Evolutionary conservation across 2,888 invertebrate genomes (phyloP).

Genomic region (Mimas tiliae): DNA sequence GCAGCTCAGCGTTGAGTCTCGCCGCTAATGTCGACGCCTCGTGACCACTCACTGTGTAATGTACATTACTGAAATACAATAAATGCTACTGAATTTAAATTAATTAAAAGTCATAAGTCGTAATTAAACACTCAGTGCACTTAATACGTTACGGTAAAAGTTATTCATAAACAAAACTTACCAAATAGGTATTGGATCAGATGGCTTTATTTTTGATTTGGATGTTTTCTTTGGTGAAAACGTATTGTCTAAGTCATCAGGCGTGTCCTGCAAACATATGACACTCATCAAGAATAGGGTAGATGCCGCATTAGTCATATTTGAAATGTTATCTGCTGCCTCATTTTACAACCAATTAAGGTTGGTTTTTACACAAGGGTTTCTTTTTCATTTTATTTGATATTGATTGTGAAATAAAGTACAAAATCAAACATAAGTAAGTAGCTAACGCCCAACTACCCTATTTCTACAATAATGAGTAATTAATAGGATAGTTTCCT

Average conservation of each 20-base stretch:
- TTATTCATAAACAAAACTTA: constrained; percentile 53
- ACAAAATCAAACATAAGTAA: no score
- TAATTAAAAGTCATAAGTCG: no score
- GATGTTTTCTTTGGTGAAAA: constrained; percentile 64
- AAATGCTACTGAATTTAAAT: background rate
- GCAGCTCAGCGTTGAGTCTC: constrained; percentile 87
- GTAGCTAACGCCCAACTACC: no score
- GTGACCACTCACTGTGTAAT: constrained; percentile 92
- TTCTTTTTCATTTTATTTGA: no score
- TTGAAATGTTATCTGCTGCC: no score
- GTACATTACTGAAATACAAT: constrained; percentile 69
- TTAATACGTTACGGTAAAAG: background rate
- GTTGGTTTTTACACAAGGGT: no score
- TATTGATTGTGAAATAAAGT: no score
- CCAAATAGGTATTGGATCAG: constrained; percentile 92
- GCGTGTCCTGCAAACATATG: constrained; percentile 43
- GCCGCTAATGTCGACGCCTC: constrained; percentile 91
- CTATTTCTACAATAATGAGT: no score
- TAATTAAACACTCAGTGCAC: no score
- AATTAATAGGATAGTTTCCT: no score
- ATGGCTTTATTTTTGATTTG: constrained; percentile 82
- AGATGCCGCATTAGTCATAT: no score
- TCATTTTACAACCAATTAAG: no score
- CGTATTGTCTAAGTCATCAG: constrained; percentile 69
- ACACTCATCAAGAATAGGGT: background rate